Conservation (phyloP, 2,888 invertebrate species). For the Tenthredo distinguenda region DNA sequence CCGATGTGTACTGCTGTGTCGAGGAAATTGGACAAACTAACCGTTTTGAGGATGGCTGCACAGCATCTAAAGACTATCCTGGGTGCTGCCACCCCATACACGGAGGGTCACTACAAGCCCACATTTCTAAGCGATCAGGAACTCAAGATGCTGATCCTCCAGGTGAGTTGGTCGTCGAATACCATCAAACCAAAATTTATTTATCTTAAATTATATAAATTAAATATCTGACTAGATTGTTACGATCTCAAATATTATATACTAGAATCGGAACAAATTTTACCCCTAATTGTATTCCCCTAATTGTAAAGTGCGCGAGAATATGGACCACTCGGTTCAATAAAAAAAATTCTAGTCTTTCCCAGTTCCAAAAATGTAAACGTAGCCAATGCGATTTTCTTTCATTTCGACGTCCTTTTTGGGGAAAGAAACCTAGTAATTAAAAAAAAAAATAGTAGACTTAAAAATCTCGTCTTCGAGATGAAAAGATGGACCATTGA, state of each 20-base stretch:
- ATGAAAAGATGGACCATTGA: no score
- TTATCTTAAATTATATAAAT: background rate
- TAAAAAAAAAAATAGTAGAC: no score
- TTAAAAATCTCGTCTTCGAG: no score
- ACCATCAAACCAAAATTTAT: background rate
- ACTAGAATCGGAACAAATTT: background rate
- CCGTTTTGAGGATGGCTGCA: constrained; percentile 93
- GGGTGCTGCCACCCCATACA: constrained; percentile 86
- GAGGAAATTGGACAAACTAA: constrained; percentile 95
- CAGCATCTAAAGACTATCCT: constrained; percentile 92
- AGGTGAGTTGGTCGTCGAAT: constrained; percentile 78
- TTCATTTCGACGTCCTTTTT: no score
- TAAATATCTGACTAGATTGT: background rate
- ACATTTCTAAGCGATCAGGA: constrained; percentile 93
- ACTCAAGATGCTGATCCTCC: constrained; percentile 90
- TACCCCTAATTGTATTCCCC: background rate
- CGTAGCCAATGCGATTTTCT: background rate
- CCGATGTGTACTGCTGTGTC: constrained; percentile 97
- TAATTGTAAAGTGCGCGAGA: background rate
- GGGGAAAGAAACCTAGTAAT: no score
- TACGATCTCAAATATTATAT: background rate
- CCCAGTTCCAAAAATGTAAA: no score
- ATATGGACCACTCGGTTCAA: background rate
- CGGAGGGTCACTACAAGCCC: constrained; percentile 89
- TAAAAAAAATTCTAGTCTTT: no score